phyloP scores from a whole-genome alignment of 2,888 invertebrate species.

The Drosophila ustulata region DNA sequence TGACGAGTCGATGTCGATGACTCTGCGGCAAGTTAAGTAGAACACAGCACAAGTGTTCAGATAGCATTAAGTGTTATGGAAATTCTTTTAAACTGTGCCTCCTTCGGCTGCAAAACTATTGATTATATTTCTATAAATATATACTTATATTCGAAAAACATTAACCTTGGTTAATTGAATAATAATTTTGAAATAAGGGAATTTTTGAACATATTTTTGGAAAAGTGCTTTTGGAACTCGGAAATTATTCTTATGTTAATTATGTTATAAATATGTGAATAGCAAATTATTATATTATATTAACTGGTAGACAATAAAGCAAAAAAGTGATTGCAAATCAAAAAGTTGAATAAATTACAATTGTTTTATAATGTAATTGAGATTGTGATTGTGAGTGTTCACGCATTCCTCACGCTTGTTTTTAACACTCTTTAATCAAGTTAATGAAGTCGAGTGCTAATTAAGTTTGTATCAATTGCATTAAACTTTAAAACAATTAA shows the following conservation, averaged over 20 bases:
- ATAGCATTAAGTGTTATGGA: background rate
- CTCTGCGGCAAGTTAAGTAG: conserved; percentile 54
- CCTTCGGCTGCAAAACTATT: background rate
- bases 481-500: background rate
- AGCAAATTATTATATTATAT: no score
- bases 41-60: conserved; percentile 32
- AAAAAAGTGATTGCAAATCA: background rate
- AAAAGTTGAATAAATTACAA: background rate
- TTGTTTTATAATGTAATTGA: background rate
- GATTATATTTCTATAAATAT: background rate
- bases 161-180: no score
- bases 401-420: background rate
- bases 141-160: no score
- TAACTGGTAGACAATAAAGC: no score
- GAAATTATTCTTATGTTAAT: no score
- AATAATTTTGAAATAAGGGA: no score
- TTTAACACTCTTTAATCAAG: background rate
- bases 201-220: no score
- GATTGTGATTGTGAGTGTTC: background rate
- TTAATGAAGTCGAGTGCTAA: background rate
- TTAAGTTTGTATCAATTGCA: conserved; percentile 6
- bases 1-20: conserved; percentile 21
- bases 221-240: no score
- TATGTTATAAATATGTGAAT: no score
- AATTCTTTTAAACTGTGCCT: background rate